These are phyloP conservation scores for Paradoxurus hermaphroditus DNA, from an alignment of 2,113 vertebrate species.

Conservation along the genomic window DNA sequence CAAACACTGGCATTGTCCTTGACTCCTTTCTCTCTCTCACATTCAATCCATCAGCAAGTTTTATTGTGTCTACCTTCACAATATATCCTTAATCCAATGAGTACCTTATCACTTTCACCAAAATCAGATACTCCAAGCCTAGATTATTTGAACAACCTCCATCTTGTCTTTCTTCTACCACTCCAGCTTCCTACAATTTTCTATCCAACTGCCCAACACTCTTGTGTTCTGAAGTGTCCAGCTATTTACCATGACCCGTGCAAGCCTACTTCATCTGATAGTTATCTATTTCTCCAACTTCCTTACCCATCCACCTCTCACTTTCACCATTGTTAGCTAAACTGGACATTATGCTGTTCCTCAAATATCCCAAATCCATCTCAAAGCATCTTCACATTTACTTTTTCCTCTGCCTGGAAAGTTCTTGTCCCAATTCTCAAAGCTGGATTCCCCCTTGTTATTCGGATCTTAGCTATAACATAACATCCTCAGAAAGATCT, in stretches of 20 bases:
- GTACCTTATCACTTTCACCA: neutral
- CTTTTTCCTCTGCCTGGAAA: neutral
- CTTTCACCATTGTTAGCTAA: neutral
- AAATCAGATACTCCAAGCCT: neutral
- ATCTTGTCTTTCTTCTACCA: neutral
- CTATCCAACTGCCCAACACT: neutral
- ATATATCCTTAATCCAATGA: neutral
- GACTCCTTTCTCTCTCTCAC: neutral
- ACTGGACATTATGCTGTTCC: neutral
- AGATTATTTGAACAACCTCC: neutral
- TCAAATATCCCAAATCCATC: neutral
- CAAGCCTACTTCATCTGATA: fast-evolving
- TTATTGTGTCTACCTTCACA: neutral
- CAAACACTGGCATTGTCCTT: neutral
- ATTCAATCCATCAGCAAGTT: neutral
- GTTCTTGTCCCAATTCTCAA: neutral
- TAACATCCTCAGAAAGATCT: neutral
- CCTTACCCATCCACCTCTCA: neutral
- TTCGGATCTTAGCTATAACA: neutral
- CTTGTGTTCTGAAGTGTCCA: neutral
- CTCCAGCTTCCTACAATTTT: neutral
- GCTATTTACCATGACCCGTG: neutral
- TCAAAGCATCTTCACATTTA: neutral
- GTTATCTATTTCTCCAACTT: neutral
- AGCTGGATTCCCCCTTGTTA: neutral